Evolutionary conservation across 2,888 invertebrate genomes (phyloP), one percentile per base, ranked within the genome.

Genomic region (Drosophila paracracens): DNA sequence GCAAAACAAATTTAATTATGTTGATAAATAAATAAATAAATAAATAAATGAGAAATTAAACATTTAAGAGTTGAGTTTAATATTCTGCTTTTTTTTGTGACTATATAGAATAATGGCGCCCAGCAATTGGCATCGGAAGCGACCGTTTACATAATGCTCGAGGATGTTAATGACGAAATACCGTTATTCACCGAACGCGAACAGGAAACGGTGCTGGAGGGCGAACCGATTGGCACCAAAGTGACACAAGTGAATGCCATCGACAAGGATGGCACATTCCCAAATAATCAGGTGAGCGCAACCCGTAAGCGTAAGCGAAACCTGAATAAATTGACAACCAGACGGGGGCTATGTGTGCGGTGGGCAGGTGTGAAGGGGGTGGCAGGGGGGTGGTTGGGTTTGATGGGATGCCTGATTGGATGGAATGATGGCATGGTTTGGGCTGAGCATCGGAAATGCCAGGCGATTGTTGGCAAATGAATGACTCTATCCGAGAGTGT

Each of bases 121-220:
- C 98, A 98, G 92, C 98, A 98, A 94, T 94, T 98, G 91, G 98
- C 98, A 67, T 98, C 98, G 25, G 98, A 98, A 94, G 97, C 98
- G 38, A 98, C 98, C 43, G 98, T 98, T 81, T 97, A 96, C 94
- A 98, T 99, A 90, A 96, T 97, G 95, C 94, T 99, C 76, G 97
- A 98, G 94, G 99, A 99, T 93, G 98, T 98, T 69, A 99, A 99
- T 94, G 99, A 99, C 93, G 99, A 99, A 94, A 98, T 98, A 90
- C 99, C 99, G 31, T 94, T 98, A 80, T 99, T 99, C 94, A 98
- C 98, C 70, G 98, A 98, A 94, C 95, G 99, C 78, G 98, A 98
- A 93, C 98, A 98, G 93, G 98, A 98, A 94, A 98, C 98, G 6
- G 98, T 98, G 69, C 94, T 98, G 83, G 98, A 98, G 94, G 98